Evolutionary conservation across 2,797 vertebrate genomes (phyloP).

Genomic region (Morelia viridis): DNA sequence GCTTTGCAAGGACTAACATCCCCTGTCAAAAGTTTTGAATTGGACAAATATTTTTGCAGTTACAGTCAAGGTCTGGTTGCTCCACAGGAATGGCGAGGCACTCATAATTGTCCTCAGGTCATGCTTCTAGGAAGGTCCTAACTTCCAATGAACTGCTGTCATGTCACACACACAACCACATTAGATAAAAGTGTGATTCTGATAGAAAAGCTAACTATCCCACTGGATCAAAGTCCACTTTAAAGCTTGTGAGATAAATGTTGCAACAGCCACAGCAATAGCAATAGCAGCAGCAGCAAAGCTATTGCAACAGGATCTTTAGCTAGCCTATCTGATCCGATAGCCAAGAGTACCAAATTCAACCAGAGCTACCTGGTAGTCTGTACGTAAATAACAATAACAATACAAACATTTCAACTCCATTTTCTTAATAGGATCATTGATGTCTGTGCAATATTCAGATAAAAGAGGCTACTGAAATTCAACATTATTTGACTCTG

Average conservation of each 20-base stretch:
- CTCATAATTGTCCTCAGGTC: conserved; percentile 57
- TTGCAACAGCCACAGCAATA: background rate
- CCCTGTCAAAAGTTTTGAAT: conserved; percentile 47
- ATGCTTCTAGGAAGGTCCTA: conserved; percentile 46
- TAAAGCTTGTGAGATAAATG: background rate
- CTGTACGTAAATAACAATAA: background rate
- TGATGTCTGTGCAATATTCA: background rate
- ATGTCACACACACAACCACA: conserved; percentile 2
- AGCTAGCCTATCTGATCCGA: background rate
- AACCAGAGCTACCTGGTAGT: background rate
- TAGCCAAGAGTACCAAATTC: background rate
- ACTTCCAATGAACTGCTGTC: conserved; percentile 55
- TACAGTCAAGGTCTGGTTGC: conserved; percentile 55
- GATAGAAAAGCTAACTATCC: conserved; percentile 27
- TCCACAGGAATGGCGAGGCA: conserved; percentile 51
- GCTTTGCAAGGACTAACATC: conserved; percentile 51
- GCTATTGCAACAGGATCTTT: background rate
- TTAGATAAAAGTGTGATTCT: conserved; percentile 22
- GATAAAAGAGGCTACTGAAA: background rate
- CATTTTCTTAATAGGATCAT: background rate
- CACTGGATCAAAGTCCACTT: background rate
- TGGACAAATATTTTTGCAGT: conserved; percentile 53
- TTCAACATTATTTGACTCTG: background rate
- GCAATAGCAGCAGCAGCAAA: background rate
- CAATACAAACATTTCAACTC: background rate